These are phyloP conservation scores for Danio choprae DNA, from an alignment of 2,797 vertebrate genomes.

Conservation along the genomic window DNA sequence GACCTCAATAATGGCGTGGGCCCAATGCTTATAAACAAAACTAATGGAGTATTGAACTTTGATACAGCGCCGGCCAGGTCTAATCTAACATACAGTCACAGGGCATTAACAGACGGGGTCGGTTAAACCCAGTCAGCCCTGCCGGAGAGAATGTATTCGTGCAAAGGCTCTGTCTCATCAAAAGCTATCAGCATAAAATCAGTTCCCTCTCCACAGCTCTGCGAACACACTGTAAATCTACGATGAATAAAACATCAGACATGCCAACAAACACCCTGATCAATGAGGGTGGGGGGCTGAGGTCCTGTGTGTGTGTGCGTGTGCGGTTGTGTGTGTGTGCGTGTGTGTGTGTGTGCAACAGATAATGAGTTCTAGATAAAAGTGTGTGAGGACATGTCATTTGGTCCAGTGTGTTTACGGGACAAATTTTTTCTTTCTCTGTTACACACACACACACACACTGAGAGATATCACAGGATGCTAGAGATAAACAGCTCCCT, in stretches of 20 bases:
- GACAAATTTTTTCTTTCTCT: conserved; percentile 40
- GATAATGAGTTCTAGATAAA: conserved; percentile 51
- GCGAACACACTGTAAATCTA: conserved; percentile 55
- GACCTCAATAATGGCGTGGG: conserved; percentile 60
- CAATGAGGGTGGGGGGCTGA: conserved; percentile 42
- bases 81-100: conserved; percentile 57
- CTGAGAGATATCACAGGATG: conserved; percentile 16
- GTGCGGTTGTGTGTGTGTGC: not conserved
- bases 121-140: conserved; percentile 50
- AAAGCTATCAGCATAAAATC: conserved; percentile 57
- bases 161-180: conserved; percentile 51
- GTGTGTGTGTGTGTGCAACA: not conserved
- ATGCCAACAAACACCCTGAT: conserved; percentile 50
- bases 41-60: conserved; percentile 66
- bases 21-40: conserved; percentile 60
- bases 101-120: conserved; percentile 29
- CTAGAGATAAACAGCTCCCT: conserved; percentile 41
- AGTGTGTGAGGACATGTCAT: conserved; percentile 40
- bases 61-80: conserved; percentile 57
- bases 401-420: conserved; percentile 38
- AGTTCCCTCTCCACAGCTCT: conserved; percentile 44
- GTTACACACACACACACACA: conserved; percentile 21
- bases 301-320: conserved; percentile 12
- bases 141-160: conserved; percentile 54
- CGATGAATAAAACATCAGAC: conserved; percentile 58